phyloP scores from a whole-genome alignment of 2,113 vertebrate species.

The Apodemus speciosus region DNA sequence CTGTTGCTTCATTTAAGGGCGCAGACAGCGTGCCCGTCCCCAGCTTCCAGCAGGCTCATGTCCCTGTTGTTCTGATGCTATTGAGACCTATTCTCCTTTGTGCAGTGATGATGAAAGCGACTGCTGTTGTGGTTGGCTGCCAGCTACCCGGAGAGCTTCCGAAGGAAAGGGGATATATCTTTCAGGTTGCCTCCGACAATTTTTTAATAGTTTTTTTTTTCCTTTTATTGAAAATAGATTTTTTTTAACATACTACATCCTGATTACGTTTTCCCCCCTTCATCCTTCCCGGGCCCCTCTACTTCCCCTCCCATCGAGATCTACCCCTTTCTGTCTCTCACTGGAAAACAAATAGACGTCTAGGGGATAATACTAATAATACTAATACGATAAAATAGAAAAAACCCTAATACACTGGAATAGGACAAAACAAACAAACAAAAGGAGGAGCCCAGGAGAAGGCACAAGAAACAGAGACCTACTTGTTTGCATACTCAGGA shows the following conservation, averaged over 20 bases:
- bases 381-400: background rate
- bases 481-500: background rate
- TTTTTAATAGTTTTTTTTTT: background rate
- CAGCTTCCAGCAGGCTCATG: background rate
- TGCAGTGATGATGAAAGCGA: background rate
- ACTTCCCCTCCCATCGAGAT: background rate
- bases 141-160: background rate
- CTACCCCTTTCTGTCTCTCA: background rate
- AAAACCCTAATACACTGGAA: background rate
- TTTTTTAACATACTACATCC: background rate
- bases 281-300: background rate
- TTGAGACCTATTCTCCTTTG: background rate
- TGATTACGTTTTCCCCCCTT: background rate
- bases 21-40: background rate
- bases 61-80: background rate
- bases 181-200: background rate
- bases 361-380: background rate
- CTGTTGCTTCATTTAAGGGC: background rate
- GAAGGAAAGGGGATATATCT: background rate
- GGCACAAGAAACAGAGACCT: background rate
- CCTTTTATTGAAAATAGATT: background rate
- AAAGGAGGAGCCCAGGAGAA: background rate
- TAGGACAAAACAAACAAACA: background rate
- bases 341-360: background rate
- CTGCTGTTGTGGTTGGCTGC: background rate